These are phyloP conservation scores for Heliconius aoede DNA, from an alignment of 2,888 invertebrate genomes.

Conservation along the genomic window DNA sequence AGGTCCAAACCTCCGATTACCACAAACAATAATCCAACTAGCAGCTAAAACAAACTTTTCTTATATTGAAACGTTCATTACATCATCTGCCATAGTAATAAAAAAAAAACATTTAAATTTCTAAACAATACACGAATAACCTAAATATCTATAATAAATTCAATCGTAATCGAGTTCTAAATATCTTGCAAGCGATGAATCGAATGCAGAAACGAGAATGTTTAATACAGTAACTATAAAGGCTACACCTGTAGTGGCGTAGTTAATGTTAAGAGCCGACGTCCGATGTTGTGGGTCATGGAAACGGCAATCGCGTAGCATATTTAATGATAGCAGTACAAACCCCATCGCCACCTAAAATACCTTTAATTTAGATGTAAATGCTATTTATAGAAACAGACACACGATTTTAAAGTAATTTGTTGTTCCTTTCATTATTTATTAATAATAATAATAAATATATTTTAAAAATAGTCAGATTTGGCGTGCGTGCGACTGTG, in stretches of 20 bases:
- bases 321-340: constrained; percentile 88
- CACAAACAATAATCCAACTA: constrained; percentile 92
- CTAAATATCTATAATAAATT: not conserved
- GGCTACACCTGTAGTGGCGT: constrained; percentile 87
- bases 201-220: constrained; percentile 90
- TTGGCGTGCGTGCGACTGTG: too few relatives aligned
- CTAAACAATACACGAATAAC: constrained; percentile 2
- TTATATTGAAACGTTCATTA: not conserved
- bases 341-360: constrained; percentile 89
- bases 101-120: not conserved
- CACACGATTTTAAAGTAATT: not conserved
- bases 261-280: constrained; percentile 88
- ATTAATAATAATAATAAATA: too few relatives aligned
- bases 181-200: constrained; percentile 86
- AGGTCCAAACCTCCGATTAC: constrained; percentile 92
- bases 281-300: constrained; percentile 87
- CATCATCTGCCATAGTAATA: not conserved
- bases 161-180: constrained; percentile 58
- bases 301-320: constrained; percentile 90
- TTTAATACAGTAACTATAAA: constrained; percentile 90
- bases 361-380: constrained; percentile 33
- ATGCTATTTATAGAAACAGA: not conserved
- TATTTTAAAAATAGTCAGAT: too few relatives aligned
- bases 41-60: constrained; percentile 85
- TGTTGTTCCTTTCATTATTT: not conserved